Conservation (phyloP, 2,113 vertebrate species). For the Oreotrochilus melanogaster region DNA sequence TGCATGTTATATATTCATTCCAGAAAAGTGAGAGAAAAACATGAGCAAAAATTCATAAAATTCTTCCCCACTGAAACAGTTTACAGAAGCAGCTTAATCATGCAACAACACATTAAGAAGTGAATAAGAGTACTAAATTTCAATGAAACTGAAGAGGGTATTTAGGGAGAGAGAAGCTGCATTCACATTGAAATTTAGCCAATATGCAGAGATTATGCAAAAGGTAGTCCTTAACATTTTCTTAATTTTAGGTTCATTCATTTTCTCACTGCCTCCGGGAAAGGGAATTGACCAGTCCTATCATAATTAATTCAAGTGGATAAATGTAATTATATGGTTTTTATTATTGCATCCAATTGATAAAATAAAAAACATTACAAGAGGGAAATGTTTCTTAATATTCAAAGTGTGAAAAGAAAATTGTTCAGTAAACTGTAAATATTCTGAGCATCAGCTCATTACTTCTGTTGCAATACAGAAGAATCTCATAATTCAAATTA, state of each 20-base stretch:
- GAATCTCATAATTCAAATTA: slow-evolving; percentile 1
- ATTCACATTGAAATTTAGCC: not conserved
- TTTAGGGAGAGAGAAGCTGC: not conserved
- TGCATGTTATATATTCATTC: not conserved
- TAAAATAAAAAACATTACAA: not conserved
- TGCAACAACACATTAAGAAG: not conserved
- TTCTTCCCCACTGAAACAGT: not conserved
- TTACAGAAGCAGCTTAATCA: not conserved
- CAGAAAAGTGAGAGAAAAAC: not conserved
- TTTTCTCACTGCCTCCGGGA: not conserved
- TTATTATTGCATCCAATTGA: not conserved
- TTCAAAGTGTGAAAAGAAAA: not conserved
- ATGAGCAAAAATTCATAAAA: not conserved
- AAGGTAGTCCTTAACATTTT: not conserved
- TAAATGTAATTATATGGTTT: not conserved
- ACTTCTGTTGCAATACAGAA: not conserved
- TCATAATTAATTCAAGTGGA: not conserved
- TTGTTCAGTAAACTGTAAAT: slow-evolving; percentile 28
- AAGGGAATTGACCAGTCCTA: not conserved
- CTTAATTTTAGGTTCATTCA: not conserved
- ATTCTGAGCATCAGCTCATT: not conserved
- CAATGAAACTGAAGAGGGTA: not conserved
- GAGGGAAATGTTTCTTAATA: slow-evolving; percentile 8
- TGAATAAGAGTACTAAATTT: not conserved
- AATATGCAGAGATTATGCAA: not conserved